Conservation (phyloP, 2,113 vertebrate species). For the Platysteira castanea region DNA sequence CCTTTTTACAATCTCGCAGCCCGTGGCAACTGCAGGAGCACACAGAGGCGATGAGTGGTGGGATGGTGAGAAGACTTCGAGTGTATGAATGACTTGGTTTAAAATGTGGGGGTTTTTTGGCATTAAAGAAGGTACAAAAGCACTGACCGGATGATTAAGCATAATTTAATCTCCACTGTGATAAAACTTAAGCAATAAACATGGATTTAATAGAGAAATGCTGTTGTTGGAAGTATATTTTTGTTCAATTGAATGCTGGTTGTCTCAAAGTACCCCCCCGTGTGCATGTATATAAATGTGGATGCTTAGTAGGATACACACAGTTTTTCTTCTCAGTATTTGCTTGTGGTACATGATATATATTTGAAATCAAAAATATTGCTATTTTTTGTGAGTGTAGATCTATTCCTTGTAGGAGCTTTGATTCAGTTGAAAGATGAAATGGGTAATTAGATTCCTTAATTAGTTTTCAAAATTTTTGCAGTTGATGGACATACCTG, state of each 20-base stretch:
- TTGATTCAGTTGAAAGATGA: background rate
- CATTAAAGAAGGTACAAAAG: slow-evolving; percentile 72
- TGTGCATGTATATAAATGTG: background rate
- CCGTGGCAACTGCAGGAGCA: slow-evolving; percentile 48
- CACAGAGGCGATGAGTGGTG: slow-evolving; percentile 80
- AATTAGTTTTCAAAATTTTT: fast-evolving
- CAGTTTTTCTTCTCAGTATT: background rate
- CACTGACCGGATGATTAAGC: slow-evolving; percentile 73
- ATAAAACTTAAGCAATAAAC: slow-evolving; percentile 80
- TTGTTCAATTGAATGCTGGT: background rate
- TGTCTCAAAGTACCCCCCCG: fast-evolving
- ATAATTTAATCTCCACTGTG: slow-evolving; percentile 77
- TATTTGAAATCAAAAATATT: background rate
- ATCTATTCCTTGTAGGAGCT: fast-evolving
- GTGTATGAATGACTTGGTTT: slow-evolving; percentile 73
- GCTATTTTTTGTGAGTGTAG: background rate
- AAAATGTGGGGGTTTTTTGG: slow-evolving; percentile 55
- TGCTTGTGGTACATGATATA: fast-evolving
- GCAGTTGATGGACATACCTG: background rate
- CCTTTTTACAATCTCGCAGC: slow-evolving; percentile 71
- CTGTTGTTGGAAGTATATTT: slow-evolving; percentile 63
- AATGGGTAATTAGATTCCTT: background rate
- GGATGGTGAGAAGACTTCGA: slow-evolving; percentile 61
- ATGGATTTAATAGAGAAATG: slow-evolving; percentile 74
- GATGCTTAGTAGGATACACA: background rate